Base-by-base conservation (phyloP, 1,140 invertebrate genomes). In the Tetraneura akinire region DNA sequence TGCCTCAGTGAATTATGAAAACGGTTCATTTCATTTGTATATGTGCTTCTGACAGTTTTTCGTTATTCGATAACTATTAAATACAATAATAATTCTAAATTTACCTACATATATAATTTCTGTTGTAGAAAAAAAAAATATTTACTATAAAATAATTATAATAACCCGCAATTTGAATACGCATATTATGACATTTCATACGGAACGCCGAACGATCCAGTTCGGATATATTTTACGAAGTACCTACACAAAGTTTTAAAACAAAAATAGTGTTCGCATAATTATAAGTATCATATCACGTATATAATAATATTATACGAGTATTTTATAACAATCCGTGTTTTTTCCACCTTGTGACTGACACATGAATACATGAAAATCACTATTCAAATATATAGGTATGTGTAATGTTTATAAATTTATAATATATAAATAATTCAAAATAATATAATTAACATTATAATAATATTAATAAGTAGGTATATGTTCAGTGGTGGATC, bases 11-110 rank as follows among this genome's bases (percentile, higher is more conserved):
- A 71, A 71, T 29, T 32, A 71, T 29, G 45, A 49, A 71, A 71
- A 71, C 68, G 8, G 45, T 71, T 71, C 68, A 71, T 71, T 71
- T 71, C 68, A n/a, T 71, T 51, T 26, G 26, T 49, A 71, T 71
- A 51, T 71, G 68, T 71, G 45, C 45, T 71, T 29, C 47, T 49
- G 26, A 51, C 47, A 49, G 68, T 49, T 71, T 71, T 70, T 71
- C 9, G 47, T 71, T 51, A 29, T 14, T 62, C 57, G 3, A 14
- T 14, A 29, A 26, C 11, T 26, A 57, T 6, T 14, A 29, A 26
- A 23, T 26, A 57, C 21, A 16, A 47, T 23, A 47, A 47, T 13
- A 13, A 14, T n/a, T n/a, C n/a, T n/a, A n/a, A n/a, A n/a, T 47
- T 47, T 47, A 47, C 45, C 21, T 45, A 45, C n/a, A n/a, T n/a